phyloP scores from a whole-genome alignment of 2,797 vertebrate species.

The Sebastes vulpes region DNA sequence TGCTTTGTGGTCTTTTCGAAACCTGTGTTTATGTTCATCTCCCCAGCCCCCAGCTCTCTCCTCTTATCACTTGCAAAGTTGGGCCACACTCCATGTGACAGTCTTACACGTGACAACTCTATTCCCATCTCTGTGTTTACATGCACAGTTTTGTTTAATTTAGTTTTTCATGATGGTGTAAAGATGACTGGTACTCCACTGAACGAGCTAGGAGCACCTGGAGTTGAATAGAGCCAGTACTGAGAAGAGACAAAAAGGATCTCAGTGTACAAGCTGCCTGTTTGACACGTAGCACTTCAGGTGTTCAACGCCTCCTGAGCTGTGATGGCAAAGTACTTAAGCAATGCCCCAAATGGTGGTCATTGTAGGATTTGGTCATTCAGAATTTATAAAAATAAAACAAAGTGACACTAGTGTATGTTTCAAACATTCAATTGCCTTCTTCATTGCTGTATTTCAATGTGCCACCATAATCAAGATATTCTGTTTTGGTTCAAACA shows the following conservation, averaged over 20 bases:
- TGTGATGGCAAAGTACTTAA: conserved; percentile 10
- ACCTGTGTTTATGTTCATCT: conserved; percentile 9
- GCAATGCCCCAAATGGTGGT: conserved; percentile 13
- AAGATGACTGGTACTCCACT: conserved; percentile 26
- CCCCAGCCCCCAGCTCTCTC: not conserved
- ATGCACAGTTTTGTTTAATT: conserved; percentile 9
- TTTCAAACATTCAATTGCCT: conserved; percentile 53
- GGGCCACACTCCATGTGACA: conserved; percentile 28
- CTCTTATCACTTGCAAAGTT: conserved; percentile 21
- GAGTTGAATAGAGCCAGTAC: not conserved
- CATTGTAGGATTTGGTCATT: conserved; percentile 28
- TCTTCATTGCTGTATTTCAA: conserved; percentile 36
- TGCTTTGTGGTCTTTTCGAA: conserved; percentile 12
- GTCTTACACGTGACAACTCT: conserved; percentile 34
- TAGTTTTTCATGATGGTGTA: conserved; percentile 10
- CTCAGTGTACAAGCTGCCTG: conserved; percentile 16
- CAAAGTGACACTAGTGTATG: conserved; percentile 18
- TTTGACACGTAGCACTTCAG: conserved; percentile 23
- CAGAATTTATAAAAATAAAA: conserved; percentile 18
- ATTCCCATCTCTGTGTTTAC: conserved; percentile 34
- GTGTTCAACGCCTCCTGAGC: conserved; percentile 15
- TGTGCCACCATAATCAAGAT: conserved; percentile 15
- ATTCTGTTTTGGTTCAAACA: conserved; percentile 22
- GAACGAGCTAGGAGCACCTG: conserved; percentile 8
- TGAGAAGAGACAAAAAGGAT: conserved; percentile 3